Base-by-base conservation (phyloP, 53 echinoderm and acorn worm species). In the Patiria pectinifera region DNA sequence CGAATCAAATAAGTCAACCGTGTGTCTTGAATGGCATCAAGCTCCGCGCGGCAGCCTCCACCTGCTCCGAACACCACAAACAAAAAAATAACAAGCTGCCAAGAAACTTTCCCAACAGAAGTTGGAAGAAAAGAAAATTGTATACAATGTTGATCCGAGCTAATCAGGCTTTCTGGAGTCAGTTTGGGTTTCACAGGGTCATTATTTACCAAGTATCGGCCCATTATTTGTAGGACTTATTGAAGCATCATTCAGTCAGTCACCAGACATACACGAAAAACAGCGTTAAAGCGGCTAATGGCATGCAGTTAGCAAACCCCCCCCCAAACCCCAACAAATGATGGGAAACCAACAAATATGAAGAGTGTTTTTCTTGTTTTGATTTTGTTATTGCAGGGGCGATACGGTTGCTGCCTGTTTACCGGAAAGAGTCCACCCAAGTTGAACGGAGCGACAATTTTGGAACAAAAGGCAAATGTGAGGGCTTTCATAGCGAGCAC, bases 81-180 rank as follows among this genome's bases (percentile, higher is more conserved):
- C 66, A 43, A 84, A 46, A 82, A 5, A 76, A 79, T 46, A 47
- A 47, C 82, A 82, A 23, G 6, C 47, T 53, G 22, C 21, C 14
- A 10, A 82, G 15, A 82, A 58, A 63, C 62, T 3, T 58, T 83
- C 4, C 53, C 44, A 47, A 25, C 0, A 60, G 83, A 83, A 66
- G 59, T 59, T 45, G 80, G 15, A 46, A 46, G 15, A 45, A 11
- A 79, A 79, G 44, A 24, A 24, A 43, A 26, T 12, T 23, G 77
- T 12, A 79, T 15, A 76, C 45, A 48, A 14, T 81, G 90, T 90
- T 90, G 62, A 90, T 80, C 25, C 48, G 90, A 90, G 81, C 18
- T 81, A 90, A 90, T 90, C 59, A 90, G 46, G 90, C 90, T 66
- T 80, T 63, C 21, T 47, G 81, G 66, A 90, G 90, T 90, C 90